phyloP scores from a whole-genome alignment of 2,113 vertebrate species.

The Stigmatopora nigra region DNA sequence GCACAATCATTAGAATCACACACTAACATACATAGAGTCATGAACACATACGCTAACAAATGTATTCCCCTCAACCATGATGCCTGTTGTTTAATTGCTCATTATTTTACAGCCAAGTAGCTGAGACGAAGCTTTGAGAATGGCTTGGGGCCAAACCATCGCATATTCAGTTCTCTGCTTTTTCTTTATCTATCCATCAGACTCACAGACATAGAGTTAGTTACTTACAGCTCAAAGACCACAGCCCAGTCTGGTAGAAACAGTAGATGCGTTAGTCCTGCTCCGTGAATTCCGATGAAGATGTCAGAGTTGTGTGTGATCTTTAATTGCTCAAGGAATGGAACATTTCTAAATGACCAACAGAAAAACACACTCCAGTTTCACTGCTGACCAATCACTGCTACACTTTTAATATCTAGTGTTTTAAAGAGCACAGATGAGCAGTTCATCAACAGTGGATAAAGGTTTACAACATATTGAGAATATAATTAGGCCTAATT shows the following conservation, averaged over 20 bases:
- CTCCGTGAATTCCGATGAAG: slow-evolving; percentile 97
- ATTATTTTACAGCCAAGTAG: slow-evolving; percentile 49
- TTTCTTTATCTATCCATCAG: slow-evolving; percentile 6
- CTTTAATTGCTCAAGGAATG: slow-evolving; percentile 83
- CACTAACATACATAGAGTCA: slow-evolving; percentile 13
- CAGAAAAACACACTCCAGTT: slow-evolving; percentile 24
- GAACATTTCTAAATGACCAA: slow-evolving; percentile 75
- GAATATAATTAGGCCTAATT: too few relatives aligned
- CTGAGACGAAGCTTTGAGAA: slow-evolving; percentile 34
- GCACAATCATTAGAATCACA: slow-evolving; percentile 14
- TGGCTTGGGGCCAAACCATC: slow-evolving; percentile 18
- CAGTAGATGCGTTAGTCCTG: slow-evolving; percentile 92
- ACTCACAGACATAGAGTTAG: slow-evolving; percentile 8
- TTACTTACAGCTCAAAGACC: slow-evolving; percentile 91
- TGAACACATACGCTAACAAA: slow-evolving; percentile 17
- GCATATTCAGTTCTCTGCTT: slow-evolving; percentile 13
- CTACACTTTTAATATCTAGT: neutral
- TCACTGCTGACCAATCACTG: slow-evolving; percentile 6
- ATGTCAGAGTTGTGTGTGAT: slow-evolving; percentile 95
- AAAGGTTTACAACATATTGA: too few relatives aligned
- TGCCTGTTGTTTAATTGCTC: slow-evolving; percentile 60
- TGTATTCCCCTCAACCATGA: slow-evolving; percentile 22
- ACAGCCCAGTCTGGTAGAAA: slow-evolving; percentile 98
- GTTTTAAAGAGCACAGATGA: too few relatives aligned
- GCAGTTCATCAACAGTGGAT: too few relatives aligned